Base-by-base conservation (phyloP, 1,140 invertebrate species). In the Sarcophaga bullata region DNA sequence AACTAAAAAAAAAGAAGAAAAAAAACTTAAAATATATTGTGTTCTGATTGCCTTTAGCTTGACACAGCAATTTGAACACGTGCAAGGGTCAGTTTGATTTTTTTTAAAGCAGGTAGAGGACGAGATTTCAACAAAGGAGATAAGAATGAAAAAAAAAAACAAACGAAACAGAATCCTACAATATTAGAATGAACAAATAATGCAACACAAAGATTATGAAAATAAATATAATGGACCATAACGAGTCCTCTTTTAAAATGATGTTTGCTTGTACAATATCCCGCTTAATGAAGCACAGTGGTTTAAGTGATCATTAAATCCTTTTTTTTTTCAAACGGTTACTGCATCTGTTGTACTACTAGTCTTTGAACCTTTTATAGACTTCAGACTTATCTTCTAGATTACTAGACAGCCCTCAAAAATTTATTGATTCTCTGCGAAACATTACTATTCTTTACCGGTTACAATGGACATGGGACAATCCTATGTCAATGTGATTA, bases 31-130 rank as follows among this genome's bases (percentile, higher is more conserved):
- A 2, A 37, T 37, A 4, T 37, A 37, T 37, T 1, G 25, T 37
- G 15, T 73, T 73, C 73, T 73, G 73, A 47, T 73, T 73, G 73
- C 46, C 73, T 73, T 46, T 47, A 3, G 25, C 37, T 46, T 73
- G 73, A 73, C 73, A 46, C 73, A 73, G 73, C 73, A 73, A 73
- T 73, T 73, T 73, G 73, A 73, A 73, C 73, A 73, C 73, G 73
- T 73, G 73, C 73, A 73, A 73, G 73, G 73, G 73, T 73, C 73
- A 73, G 19, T 73, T 73, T 46, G 10, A 37, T 73, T 73, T 73
- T 10, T 19, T 13, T 73, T 11, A 7, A 68, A 9, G 73, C 73
- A 73, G 73, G 73, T 73, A 73, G 73, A n/a, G 7, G 15, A 73
- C 37, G 68, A 1, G 25, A 37, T 10, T 73, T 15, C 25, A 73